Base-by-base conservation (phyloP, 92 coral and sea anemone species). In the Parazoanthus swiftii region DNA sequence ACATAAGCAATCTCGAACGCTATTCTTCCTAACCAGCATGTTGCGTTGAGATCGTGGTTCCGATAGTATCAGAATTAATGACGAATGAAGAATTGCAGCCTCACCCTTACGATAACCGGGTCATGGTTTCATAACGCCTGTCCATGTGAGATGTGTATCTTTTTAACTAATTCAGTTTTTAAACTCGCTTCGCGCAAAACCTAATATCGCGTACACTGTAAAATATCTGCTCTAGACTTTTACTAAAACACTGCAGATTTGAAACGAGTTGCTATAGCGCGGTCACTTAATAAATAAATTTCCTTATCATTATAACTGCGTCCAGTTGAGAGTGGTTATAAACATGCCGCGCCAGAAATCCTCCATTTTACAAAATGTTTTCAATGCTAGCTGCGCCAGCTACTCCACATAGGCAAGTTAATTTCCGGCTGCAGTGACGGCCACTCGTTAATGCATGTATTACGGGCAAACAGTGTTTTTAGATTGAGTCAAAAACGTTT, bases 401-500 rank as follows among this genome's bases (percentile, higher is more conserved):
- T 81, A 67, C 77, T 86, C 85, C 65, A 77, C 88, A 90, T 76
- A 90, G 77, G 72, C 51, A 35, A 75, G 91, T 81, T 87, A 91
- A 92, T 93, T 93, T 92, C 96, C 91, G 96, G 92, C 89, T 77
- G 77, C 75, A 86, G 29, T 77, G 39, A 80, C 43, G 63, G 59
- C 25, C 85, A 66, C 89, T 92, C 94, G 92, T 95, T 95, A 95
- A 90, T 79, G 80, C 65, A 77, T 68, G 91, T 80, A 91, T 84
- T 76, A 84, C 92, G 89, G 85, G 85, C 91, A 89, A 91, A 93
- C 94, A 94, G 90, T 81, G 92, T 89, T 93, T 91, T 88, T 89
- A 93, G 89, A 88, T 90, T 80, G 81, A 91, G 88, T 92, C 90
- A 65, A 91, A 90, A 85, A 88, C 92, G 93, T 94, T 93, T 93